Percentiles rank a stretch among this genome's conserved stretches.
phyloP scores from a whole-genome alignment of 2,113 vertebrate genomes.

The Microtus ochrogaster region DNA sequence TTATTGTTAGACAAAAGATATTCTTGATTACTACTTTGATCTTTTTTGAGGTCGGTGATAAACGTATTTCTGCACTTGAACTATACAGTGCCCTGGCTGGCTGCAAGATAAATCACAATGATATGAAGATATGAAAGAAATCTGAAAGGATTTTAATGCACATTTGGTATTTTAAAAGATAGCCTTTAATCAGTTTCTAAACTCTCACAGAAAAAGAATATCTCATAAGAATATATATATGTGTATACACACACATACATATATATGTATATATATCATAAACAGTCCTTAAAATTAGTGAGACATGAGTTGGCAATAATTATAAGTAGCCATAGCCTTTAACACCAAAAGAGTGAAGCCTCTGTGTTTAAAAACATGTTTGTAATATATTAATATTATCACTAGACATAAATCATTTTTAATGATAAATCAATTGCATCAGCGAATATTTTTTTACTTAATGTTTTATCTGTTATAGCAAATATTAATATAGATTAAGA shows the following conservation, averaged over 20 bases:
- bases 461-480: not conserved
- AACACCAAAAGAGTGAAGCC: not conserved
- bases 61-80: not conserved
- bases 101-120: not conserved
- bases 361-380: not conserved
- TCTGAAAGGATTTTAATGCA: not conserved
- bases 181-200: not conserved
- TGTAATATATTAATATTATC: not conserved
- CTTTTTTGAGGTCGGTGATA: not conserved
- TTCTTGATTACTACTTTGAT: not conserved
- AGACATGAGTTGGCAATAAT: not conserved
- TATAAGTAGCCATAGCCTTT: not conserved
- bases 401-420: not conserved
- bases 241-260: too few relatives aligned
- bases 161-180: not conserved
- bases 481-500: not conserved
- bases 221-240: not conserved
- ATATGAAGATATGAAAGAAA: too few relatives aligned
- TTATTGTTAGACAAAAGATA: not conserved
- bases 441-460: not conserved
- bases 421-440: not conserved
- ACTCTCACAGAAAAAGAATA: not conserved
- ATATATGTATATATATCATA: not conserved
- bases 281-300: not conserved
- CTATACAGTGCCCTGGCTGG: not conserved